phyloP scores from a whole-genome alignment of 2,888 invertebrate species.

The Tricholauxania praeusta region DNA sequence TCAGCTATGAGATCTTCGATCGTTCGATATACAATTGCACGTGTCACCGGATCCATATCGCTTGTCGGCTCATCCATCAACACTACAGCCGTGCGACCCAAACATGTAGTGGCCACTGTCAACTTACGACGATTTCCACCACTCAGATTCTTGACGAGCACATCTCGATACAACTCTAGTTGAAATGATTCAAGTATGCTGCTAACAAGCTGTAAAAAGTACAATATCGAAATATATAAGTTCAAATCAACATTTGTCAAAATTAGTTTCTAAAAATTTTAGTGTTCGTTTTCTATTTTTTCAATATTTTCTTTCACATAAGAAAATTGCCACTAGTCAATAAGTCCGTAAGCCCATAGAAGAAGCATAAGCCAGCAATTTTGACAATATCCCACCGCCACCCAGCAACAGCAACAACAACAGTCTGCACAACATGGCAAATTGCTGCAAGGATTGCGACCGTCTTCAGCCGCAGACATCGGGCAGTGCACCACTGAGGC shows the following conservation, averaged over 20 bases:
- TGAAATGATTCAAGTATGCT: slow-evolving; percentile 63
- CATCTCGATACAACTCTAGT: slow-evolving; percentile 62
- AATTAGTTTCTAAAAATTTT: slow-evolving; percentile 43
- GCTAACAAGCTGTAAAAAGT: slow-evolving; percentile 53
- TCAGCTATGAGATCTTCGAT: slow-evolving; percentile 61
- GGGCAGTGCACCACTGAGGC: slow-evolving; percentile 51
- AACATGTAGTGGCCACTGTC: slow-evolving; percentile 81
- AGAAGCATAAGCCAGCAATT: background rate
- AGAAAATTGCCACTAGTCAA: slow-evolving; percentile 35
- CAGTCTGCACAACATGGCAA: slow-evolving; percentile 37
- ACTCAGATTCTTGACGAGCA: slow-evolving; percentile 66
- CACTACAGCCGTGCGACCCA: slow-evolving; percentile 78
- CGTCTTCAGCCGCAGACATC: slow-evolving; percentile 44
- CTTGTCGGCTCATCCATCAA: slow-evolving; percentile 83
- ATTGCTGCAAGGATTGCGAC: slow-evolving; percentile 53
- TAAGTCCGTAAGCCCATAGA: background rate
- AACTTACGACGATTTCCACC: slow-evolving; percentile 84
- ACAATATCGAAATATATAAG: slow-evolving; percentile 36
- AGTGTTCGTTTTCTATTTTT: slow-evolving; percentile 43
- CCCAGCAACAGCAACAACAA: background rate
- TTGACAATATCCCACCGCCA: background rate
- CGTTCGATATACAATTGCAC: slow-evolving; percentile 65
- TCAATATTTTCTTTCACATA: slow-evolving; percentile 38
- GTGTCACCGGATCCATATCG: slow-evolving; percentile 76
- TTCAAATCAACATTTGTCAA: slow-evolving; percentile 41